A percentile compares a stretch with the other conserved stretches of the same genome.
phyloP scores from a whole-genome alignment of 1,140 invertebrate species.

The Coelopa frigida region DNA sequence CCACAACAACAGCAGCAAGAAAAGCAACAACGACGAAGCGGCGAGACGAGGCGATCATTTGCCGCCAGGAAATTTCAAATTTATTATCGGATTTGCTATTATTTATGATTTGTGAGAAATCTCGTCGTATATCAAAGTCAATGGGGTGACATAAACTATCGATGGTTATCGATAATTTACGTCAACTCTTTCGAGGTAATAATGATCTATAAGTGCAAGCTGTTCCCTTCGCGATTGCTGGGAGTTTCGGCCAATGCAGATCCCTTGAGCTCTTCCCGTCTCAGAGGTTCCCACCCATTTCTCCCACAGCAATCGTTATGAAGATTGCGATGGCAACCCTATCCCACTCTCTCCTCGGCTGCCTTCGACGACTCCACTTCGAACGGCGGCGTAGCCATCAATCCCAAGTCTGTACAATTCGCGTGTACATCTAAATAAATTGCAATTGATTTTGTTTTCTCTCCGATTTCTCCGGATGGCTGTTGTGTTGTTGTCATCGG shows the following conservation, averaged over 20 bases:
- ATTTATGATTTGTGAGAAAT: slow-evolving; percentile 44
- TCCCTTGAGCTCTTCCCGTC: too few species aligned
- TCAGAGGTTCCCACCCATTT: too few species aligned
- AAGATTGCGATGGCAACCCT: too few species aligned
- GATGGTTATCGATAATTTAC: slow-evolving; percentile 28
- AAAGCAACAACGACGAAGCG: slow-evolving; percentile 9
- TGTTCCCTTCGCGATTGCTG: too few species aligned
- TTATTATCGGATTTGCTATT: slow-evolving; percentile 33
- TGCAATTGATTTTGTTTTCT: not conserved
- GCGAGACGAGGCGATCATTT: slow-evolving; percentile 19
- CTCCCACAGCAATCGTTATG: too few species aligned
- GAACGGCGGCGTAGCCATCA: too few species aligned
- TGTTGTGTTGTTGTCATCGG: too few species aligned
- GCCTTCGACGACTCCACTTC: slow-evolving; percentile 1
- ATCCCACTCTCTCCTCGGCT: not conserved
- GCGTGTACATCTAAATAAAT: not conserved
- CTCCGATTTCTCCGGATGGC: not conserved
- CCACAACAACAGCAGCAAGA: slow-evolving; percentile 5
- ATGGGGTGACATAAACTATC: slow-evolving; percentile 29
- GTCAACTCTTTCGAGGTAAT: slow-evolving; percentile 16
- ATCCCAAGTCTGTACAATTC: not conserved
- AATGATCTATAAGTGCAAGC: not conserved
- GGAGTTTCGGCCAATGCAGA: too few species aligned
- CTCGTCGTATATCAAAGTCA: slow-evolving; percentile 38
- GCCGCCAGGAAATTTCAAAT: slow-evolving; percentile 30